Evolutionary conservation across 2,113 vertebrate genomes (phyloP), one percentile per base, ranked within the genome.

Genomic region (Oophaga pumilio): DNA sequence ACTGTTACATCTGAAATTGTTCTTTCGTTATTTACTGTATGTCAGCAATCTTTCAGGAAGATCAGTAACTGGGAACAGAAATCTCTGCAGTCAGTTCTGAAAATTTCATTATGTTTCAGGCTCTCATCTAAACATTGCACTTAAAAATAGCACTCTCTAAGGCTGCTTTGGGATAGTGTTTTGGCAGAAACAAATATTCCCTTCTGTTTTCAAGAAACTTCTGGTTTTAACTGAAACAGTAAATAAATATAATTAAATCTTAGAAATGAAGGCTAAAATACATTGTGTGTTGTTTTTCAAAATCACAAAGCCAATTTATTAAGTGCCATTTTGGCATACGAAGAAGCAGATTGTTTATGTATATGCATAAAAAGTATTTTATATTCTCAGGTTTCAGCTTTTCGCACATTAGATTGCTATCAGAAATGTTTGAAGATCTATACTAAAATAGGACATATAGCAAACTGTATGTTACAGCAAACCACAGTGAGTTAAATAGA

Each of bases 91-190:
- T 62, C 73, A 85, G 57, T 76, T 77, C 59, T 66, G 8, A 66
- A 77, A 85, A 77, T 85, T 76, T 85, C 74, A 85, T 85, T 85
- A 77, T 64, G 57, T 76, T 85, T 77, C 71, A 74, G 71, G 71
- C 69, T 85, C 69, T 74, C 84, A 85, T 85, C 84, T 76, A 85
- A 85, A 85, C 57, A 66, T 33, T 52, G 73, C 73, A 77, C 73
- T 85, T 85, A 77, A 85, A 85, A 85, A 85, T 85, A 85, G 66
- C 84, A 85, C 84, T 77, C 43, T 77, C 57, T 77, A 78, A 64
- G 77, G 84, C 56, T 77, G 84, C 59, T 85, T 50, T 85, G 84
- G 74, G 84, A 85, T 66, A 77, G 56, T 24, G 33, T 76, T 84
- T 85, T 76, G 84, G 71, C 84, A 85, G 84, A 85, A 85, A 85